phyloP scores from a whole-genome alignment of 1,140 invertebrate species.

The Nomia melanderi region DNA sequence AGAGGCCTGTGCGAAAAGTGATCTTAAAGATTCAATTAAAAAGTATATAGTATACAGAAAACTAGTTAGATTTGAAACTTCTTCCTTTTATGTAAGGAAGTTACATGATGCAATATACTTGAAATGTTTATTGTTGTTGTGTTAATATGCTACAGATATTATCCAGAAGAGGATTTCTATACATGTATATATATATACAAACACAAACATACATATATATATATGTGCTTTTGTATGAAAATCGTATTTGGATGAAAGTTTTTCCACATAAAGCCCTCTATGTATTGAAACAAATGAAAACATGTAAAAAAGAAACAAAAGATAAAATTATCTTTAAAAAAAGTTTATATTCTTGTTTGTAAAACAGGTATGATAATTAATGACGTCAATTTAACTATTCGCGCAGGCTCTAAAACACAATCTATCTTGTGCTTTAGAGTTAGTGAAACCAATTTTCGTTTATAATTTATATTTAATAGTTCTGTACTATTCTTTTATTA shows the following conservation, averaged over 20 bases:
- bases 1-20: slow-evolving; percentile 70
- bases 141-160: slow-evolving; percentile 18
- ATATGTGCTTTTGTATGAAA: slow-evolving; percentile 33
- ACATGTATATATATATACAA: slow-evolving; percentile 2
- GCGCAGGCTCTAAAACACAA: slow-evolving; percentile 64
- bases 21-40: slow-evolving; percentile 47
- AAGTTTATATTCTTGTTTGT: slow-evolving; percentile 28
- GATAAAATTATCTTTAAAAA: slow-evolving; percentile 1
- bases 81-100: slow-evolving; percentile 26
- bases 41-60: slow-evolving; percentile 8
- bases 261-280: slow-evolving; percentile 2
- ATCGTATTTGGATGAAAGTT: slow-evolving; percentile 9
- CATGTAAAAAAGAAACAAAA: neutral
- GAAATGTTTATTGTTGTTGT: slow-evolving; percentile 27
- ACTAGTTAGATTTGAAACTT: slow-evolving; percentile 25
- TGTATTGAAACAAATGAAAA: neutral
- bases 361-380: slow-evolving; percentile 24
- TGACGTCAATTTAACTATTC: slow-evolving; percentile 50
- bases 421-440: slow-evolving; percentile 58
- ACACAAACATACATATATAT: neutral
- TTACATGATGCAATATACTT: slow-evolving; percentile 23
- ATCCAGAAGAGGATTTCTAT: slow-evolving; percentile 16
- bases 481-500: slow-evolving; percentile 58
- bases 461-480: slow-evolving; percentile 58
- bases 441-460: slow-evolving; percentile 54